Evolutionary conservation across 1,140 invertebrate species (phyloP).

Genomic region (Geopemphigus sp.): DNA sequence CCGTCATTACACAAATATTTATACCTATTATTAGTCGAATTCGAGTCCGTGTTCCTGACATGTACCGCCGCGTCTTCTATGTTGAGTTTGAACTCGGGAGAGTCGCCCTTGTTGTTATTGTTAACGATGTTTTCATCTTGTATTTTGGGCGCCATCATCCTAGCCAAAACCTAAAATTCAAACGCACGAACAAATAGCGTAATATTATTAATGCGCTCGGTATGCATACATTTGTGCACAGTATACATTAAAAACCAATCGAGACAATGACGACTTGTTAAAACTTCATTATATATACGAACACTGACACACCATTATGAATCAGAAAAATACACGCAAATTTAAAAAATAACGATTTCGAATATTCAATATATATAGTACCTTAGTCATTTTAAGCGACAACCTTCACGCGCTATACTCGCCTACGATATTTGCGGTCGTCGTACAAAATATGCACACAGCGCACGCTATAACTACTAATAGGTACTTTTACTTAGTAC

Average conservation of each 20-base stretch:
- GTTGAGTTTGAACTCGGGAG: conserved; percentile 37
- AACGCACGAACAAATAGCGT: neutral
- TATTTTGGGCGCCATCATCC: conserved; percentile 53
- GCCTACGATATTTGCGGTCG: neutral
- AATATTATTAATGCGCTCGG: neutral
- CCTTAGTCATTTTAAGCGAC: neutral
- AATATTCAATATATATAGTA: neutral
- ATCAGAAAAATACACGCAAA: neutral
- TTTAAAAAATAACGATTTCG: neutral
- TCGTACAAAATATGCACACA: neutral
- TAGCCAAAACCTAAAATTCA: conserved; percentile 50
- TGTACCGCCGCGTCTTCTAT: conserved; percentile 38
- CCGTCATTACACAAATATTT: too few relatives aligned
- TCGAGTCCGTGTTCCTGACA: conserved; percentile 50
- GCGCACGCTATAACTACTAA: too few relatives aligned
- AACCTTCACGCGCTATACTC: neutral
- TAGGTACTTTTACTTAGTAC: neutral
- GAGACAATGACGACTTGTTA: neutral
- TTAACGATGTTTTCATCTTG: conserved; percentile 46
- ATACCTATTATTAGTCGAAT: conserved; percentile 52
- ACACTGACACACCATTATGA: neutral
- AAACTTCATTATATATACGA: neutral
- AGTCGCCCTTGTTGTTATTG: conserved; percentile 46
- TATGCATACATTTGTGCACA: neutral
- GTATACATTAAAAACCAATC: neutral